Percentiles rank a stretch among this genome's conserved stretches.
Evolutionary conservation across 1,140 invertebrate genomes (phyloP).

Genomic region (Drosophila tsacasi): DNA sequence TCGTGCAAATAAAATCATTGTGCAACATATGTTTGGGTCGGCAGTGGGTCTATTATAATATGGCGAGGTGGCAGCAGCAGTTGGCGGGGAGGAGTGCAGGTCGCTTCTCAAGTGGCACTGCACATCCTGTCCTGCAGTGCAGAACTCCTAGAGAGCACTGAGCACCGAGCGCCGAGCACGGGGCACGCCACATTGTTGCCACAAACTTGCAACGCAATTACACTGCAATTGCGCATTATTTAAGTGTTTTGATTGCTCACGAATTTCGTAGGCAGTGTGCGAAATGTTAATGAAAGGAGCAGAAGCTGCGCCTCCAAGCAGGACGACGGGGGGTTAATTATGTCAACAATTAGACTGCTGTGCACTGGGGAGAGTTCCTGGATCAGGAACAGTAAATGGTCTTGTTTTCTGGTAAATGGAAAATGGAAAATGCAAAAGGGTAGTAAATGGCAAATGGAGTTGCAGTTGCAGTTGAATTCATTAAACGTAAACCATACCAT

Average conservation of each 20-base stretch:
- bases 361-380: constrained; percentile 9
- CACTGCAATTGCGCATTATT: constrained; percentile 76
- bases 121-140: constrained; percentile 5
- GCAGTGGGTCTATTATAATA: constrained; percentile 66
- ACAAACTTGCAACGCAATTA: constrained; percentile 76
- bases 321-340: constrained; percentile 38
- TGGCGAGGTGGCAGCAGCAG: not conserved
- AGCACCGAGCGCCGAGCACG: constrained; percentile 2
- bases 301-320: constrained; percentile 20
- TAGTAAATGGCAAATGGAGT: constrained; percentile 26
- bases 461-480: constrained; percentile 42
- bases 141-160: not conserved
- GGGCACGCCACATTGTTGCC: constrained; percentile 29
- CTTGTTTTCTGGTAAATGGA: constrained; percentile 4
- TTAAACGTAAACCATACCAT: constrained; percentile 23
- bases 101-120: constrained; percentile 11
- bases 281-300: constrained; percentile 49
- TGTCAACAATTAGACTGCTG: constrained; percentile 68
- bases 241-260: constrained; percentile 59
- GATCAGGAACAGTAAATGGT: constrained; percentile 19
- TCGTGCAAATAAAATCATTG: constrained; percentile 81
- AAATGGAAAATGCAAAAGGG: not conserved
- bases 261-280: constrained; percentile 41
- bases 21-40: constrained; percentile 73
- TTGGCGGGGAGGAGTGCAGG: constrained; percentile 25